Base-by-base conservation (phyloP, 2,113 vertebrate species). In the Dipodomys stephensi region DNA sequence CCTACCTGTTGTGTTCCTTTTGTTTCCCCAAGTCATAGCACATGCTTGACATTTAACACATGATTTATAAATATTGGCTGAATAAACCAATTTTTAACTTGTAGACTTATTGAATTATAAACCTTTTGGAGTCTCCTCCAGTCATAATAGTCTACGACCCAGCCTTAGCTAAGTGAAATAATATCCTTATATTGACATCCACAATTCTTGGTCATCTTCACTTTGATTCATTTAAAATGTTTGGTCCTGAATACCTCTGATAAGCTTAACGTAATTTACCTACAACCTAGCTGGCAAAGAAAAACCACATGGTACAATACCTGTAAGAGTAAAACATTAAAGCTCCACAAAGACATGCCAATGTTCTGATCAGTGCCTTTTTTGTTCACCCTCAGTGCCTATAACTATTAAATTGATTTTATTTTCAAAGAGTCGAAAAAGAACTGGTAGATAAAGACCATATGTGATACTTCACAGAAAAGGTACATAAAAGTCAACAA, bases 11-110 rank as follows among this genome's bases (percentile, higher is more conserved):
- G 73, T 72, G 32, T 65, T 84, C 23, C 16, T 28, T 76, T 82
- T 82, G 6, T 62, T 85, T 69, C 44, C 44, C 23, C 4, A 74
- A 35, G 27, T 18, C 22, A 87, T 67, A 71, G 39, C 28, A 85
- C 32, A 92, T 67, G 7, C 8, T 18, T 90, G 46, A 15, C 60
- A 77, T 62, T 95, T 53, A 88, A 10, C 39, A 87, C 2, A 76
- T 76, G 25, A 94, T 19, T 28, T 87, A 84, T 27, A 94, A 94
- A 84, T 84, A 91, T 65, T 82, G 92, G 44, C 32, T 90, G 53
- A 94, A 81, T 81, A 87, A 90, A 95, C 39, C 80, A 32, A 92
- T 91, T 90, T 94, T 87, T 81, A 73, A 81, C 71, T 49, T 57
- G 15, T 72, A 44, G 30, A 28, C 22, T 10, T 86, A 15, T 73